Base-by-base conservation (phyloP, 2,888 invertebrate species). In the Dasysyrphus tricinctus region DNA sequence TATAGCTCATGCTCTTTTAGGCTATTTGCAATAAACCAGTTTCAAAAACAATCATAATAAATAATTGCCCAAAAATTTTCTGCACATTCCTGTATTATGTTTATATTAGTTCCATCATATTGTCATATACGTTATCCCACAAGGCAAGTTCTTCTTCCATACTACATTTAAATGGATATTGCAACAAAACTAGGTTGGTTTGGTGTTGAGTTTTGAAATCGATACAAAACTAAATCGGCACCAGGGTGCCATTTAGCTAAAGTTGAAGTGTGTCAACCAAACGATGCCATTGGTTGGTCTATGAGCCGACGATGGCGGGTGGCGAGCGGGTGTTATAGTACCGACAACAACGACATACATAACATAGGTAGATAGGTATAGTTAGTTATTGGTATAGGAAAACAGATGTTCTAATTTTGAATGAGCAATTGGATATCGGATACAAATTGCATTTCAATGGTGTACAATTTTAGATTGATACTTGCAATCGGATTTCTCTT, bases 391-490 rank as follows among this genome's bases (percentile, higher is more conserved):
- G 16, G 32, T 74, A n/a, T 37, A 39, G 73, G 73, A 81, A 81
- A 77, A 85, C 81, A 85, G 81, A 81, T 85, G 85, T 85, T 85
- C 85, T 85, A 85, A 85, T 85, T 85, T 78, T 74, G 85, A 85
- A 85, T 85, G 61, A 85, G 80, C 80, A 73, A 73, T 81, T 73
- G 77, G 77, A 78, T 74, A 85, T 81, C 57, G 74, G 69, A 74
- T 78, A 81, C 81, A 81, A 78, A 85, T 85, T 81, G 81, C 77
- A 74, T 85, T 81, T 73, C 81, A 70, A 74, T 85, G 42, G 77
- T 74, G 57, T 74, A 69, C 85, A 65, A 67, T 84, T 80, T 51
- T 63, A 73, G 72, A 85, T 81, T 74, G 77, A 85, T 85, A 79
- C 77, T 81, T 78, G 77, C 85, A 85, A 85, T 85, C 74, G 80